Evolutionary conservation across 2,888 invertebrate genomes (phyloP), one percentile per base, ranked within the genome.

Genomic region (Bembecia ichneumoniformis): DNA sequence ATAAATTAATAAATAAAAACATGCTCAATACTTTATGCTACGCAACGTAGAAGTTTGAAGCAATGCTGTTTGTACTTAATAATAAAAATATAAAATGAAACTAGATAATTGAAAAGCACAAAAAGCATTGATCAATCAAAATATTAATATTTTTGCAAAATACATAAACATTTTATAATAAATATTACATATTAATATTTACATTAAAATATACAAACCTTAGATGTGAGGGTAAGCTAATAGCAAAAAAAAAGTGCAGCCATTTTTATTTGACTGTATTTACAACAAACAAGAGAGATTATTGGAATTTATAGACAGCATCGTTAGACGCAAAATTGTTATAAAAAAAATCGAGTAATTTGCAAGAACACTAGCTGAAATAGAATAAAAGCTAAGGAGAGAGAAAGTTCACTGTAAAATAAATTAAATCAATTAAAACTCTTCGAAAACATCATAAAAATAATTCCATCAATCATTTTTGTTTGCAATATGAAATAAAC

Each of bases 211-310:
- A 40, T 40, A 40, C 46, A 50, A 51, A 57, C 15, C 58, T 58
- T 58, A 59, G 59, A 56, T 51, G 55, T 52, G 51, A 58, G 58
- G n/a, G 58, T 55, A 58, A 57, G 60, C 51, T 48, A 52, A 49
- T 63, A 65, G 64, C 63, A 57, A 59, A 59, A 57, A 55, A 49
- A 59, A 51, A 54, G 60, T 63, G 64, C 64, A 63, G 58, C 56
- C 60, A 59, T 55, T 52, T 53, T 40, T 53, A 52, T 40, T 11
- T 14, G 40, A 40, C 40, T 40, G 40, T 40, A 40, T 40, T 40
- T 40, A 40, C 28, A 48, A 34, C 15, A 48, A 40, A 43, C 40
- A 40, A 40, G 7, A 13, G n/a, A 13, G 14, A 14, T 40, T 40
- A 14, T 13, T 40, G 40, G 40, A 40, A 40, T n/a, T 40, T 40